Base-by-base conservation (phyloP, 1,140 invertebrate species). In the Drosophila aff. region DNA sequence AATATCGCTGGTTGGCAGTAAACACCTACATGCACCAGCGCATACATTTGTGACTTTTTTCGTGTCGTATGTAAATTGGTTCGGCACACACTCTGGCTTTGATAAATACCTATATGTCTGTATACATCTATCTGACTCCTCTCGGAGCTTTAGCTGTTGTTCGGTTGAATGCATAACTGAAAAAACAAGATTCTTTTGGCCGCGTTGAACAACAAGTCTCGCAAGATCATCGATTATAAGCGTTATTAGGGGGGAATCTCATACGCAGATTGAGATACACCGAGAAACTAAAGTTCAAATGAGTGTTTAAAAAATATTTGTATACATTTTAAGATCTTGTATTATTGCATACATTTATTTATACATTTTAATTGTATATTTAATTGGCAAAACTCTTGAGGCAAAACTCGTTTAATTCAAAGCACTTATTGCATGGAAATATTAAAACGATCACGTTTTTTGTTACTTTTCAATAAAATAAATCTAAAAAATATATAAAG, bases 221-320 rank as follows among this genome's bases (percentile, higher is more conserved):
- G 53, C 83, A 76, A 68, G 84, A 82, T 87, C 76, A 86, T 87
- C 81, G 84, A 83, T 89, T 87, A 87, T 83, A 79, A 67, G 57
- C 50, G 68, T 89, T 83, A 89, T 89, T 78, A 49, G 80, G 62
- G 84, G 47, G 72, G 65, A 73, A 82, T 83, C 69, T 66, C 67
- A 43, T 53, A 63, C 58, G 64, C 58, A 69, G 44, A 57, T 57
- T 18, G 8, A 15, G 9, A 26, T 43, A 66, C 75, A 68, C 59
- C 44, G 46, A 41, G 28, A 78, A 26, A 47, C 11, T 1, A 0
- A n/a, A 7, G 16, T 15, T 11, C 0, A 38, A 3, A 5, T n/a
- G 0, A 2, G n/a, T 28, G 10, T 18, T 52, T 16, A 11, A 16
- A 15, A n/a, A n/a, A 4, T 33, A 58, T 26, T 41, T 15, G 1